Evolutionary conservation across 2,113 vertebrate species (phyloP).

Genomic region (Isichthys henryi): DNA sequence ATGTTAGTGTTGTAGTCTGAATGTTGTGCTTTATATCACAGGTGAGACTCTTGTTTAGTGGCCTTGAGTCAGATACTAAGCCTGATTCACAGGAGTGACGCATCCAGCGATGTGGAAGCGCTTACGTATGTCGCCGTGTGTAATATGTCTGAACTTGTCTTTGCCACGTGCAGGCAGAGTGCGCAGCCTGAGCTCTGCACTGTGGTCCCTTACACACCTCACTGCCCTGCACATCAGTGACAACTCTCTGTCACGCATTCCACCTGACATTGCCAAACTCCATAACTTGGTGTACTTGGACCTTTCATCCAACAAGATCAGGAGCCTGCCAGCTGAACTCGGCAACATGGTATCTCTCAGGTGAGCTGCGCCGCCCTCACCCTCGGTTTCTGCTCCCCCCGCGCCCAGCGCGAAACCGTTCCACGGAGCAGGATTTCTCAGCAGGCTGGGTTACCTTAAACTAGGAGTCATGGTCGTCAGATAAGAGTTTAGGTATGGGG

Average conservation of each 20-base stretch:
- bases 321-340: conserved; percentile 96
- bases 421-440: neutral
- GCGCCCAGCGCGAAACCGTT: neutral
- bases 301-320: conserved; percentile 96
- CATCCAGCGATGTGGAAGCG: neutral
- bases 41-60: neutral
- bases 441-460: neutral
- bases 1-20: neutral
- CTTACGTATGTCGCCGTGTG: neutral
- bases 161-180: conserved; percentile 77
- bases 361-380: conserved; percentile 42
- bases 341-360: conserved; percentile 99
- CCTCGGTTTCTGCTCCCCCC: neutral
- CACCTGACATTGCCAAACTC: conserved; percentile 98
- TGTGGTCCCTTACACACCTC: conserved; percentile 95
- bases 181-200: conserved; percentile 84
- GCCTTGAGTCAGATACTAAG: neutral
- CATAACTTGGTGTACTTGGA: conserved; percentile 97
- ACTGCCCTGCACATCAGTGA: conserved; percentile 97
- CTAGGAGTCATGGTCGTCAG: neutral
- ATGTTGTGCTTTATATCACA: neutral
- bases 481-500: neutral
- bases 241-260: conserved; percentile 94
- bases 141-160: neutral
- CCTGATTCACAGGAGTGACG: neutral